Conservation (phyloP, 2,797 vertebrate species). For the Poeciliopsis infans region DNA sequence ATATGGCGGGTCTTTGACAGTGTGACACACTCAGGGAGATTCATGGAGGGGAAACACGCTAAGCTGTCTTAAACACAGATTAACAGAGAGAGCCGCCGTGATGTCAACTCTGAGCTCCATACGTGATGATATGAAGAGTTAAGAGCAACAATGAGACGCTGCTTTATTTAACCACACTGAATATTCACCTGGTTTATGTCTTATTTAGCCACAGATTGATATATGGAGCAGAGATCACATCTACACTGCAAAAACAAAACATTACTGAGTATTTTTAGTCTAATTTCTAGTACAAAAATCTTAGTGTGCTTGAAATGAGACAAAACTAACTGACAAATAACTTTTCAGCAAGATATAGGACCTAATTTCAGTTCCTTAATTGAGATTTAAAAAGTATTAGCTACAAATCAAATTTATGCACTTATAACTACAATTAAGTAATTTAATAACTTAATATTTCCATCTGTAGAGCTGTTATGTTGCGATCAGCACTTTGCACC, state of each 20-base stretch:
- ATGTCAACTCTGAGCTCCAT: conserved; percentile 36
- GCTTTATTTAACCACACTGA: conserved; percentile 30
- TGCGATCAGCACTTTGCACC: too few species aligned
- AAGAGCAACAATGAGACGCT: conserved; percentile 14
- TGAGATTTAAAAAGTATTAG: too few species aligned
- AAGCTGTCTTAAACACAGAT: conserved; percentile 58
- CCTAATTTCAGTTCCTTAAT: too few species aligned
- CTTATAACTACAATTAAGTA: too few species aligned
- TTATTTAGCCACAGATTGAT: conserved; percentile 40
- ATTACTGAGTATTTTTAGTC: too few species aligned
- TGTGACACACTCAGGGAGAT: conserved; percentile 44
- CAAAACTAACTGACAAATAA: too few species aligned
- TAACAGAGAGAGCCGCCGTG: conserved; percentile 34
- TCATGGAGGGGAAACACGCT: conserved; percentile 34
- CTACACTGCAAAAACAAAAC: not conserved
- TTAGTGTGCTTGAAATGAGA: too few species aligned
- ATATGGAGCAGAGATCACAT: not conserved
- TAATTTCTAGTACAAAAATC: too few species aligned
- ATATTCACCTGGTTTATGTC: conserved; percentile 32
- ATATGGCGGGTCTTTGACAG: conserved; percentile 39
- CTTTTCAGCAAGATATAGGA: too few species aligned
- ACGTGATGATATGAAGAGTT: not conserved
- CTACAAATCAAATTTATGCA: too few species aligned
- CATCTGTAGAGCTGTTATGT: too few species aligned
- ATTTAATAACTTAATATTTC: too few species aligned